Evolutionary conservation across 1,140 invertebrate genomes (phyloP), one percentile per base, ranked within the genome.

Genomic region (Parapsyche elsis): DNA sequence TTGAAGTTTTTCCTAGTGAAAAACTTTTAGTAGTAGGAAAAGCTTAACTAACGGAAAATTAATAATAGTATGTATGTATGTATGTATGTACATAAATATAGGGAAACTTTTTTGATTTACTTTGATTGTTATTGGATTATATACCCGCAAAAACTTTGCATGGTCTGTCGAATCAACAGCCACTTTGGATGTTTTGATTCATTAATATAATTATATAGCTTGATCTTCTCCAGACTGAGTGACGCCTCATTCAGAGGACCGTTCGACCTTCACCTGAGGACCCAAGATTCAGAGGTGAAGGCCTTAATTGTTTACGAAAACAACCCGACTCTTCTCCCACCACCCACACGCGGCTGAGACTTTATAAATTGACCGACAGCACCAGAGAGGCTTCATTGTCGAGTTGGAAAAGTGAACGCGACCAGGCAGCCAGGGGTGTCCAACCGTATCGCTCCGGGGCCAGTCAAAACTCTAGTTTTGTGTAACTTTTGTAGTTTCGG

Each of bases 301-400:
- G 64, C 23, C 64, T 67, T 12, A 26, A 67, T 67, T 67, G 64
- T 67, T 67, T 67, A 67, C 64, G 24, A 67, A 67, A 26, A 30
- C 24, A 19, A 21, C 57, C 57, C 16, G 14, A 61, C n/a, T 19
- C 9, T 53, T 19, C 30, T 7, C 30, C 14, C 16, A 21, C 16
- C 16, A 21, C 57, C 57, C 57, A 61, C 57, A 9, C 57, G 2
- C 57, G 10, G 19, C 21, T 61, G 14, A 16, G 57, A 67, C 24
- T 67, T 67, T 67, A 67, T 26, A 67, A 67, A 12, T 67, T 19
- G 24, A 23, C 64, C 23, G 19, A 23, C 10, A 0, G 49, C 49
- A 38, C 12, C 49, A 1, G 16, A 12, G 49, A 53, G 10, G 1
- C 49, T 53, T 53, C 49, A 53, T 14, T 53, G 10, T 16, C 16